A percentile compares a stretch with the other conserved stretches of the same genome.
These are phyloP conservation scores for Geotrupes spiniger DNA, from an alignment of 2,888 invertebrate genomes.

Conservation along the genomic window DNA sequence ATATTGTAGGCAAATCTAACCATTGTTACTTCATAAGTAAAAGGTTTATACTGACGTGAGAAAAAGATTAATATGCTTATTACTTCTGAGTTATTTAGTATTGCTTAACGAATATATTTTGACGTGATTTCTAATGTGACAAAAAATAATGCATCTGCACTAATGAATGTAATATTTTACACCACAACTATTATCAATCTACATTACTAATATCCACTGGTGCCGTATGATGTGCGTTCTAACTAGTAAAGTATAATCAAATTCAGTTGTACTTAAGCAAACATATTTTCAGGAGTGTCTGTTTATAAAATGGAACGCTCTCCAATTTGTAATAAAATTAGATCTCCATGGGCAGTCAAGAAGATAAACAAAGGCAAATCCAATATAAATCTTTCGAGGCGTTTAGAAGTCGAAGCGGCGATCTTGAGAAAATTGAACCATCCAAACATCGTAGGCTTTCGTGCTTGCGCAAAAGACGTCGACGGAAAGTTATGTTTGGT, in stretches of 20 bases:
- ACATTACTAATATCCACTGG: constrained; percentile 5
- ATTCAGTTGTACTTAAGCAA: background rate
- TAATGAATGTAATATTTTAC: too few relatives aligned
- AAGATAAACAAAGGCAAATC: constrained; percentile 60
- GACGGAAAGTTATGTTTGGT: constrained; percentile 65
- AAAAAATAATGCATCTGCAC: too few relatives aligned
- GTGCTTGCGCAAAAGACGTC: constrained; percentile 54
- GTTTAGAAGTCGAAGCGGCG: constrained; percentile 69
- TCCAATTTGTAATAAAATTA: constrained; percentile 60
- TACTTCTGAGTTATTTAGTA: too few relatives aligned
- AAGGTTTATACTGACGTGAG: too few relatives aligned
- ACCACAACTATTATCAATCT: too few relatives aligned
- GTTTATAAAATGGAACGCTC: constrained; percentile 76
- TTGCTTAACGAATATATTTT: too few relatives aligned
- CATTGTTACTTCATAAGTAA: too few relatives aligned
- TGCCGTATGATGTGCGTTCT: too few relatives aligned
- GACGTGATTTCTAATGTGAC: too few relatives aligned
- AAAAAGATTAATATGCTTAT: too few relatives aligned
- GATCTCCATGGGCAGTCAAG: constrained; percentile 88
- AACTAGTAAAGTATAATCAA: too few relatives aligned
- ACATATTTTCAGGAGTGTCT: constrained; percentile 59
- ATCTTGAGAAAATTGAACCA: constrained; percentile 68
- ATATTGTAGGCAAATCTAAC: too few relatives aligned
- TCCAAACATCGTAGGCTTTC: constrained; percentile 80
- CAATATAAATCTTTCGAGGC: constrained; percentile 48